Percentiles rank a stretch among this genome's conserved stretches.
Evolutionary conservation across 2,797 vertebrate species (phyloP).

Genomic region (Molossus alvarezi): DNA sequence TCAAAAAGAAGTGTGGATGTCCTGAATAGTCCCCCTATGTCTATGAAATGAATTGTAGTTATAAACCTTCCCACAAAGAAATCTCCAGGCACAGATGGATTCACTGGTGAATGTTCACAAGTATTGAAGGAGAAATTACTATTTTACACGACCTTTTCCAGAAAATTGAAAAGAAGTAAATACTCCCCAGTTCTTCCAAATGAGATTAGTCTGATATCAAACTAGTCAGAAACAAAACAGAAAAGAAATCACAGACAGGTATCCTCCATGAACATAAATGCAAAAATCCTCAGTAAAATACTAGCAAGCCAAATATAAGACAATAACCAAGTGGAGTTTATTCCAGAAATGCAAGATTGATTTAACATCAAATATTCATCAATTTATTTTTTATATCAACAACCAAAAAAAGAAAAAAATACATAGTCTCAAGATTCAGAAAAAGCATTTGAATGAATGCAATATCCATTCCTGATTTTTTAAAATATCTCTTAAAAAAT

Average conservation of each 20-base stretch:
- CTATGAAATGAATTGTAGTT: background rate
- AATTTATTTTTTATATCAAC: background rate
- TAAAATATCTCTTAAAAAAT: slow-evolving; percentile 32
- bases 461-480: background rate
- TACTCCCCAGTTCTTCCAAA: background rate
- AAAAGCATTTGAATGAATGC: background rate
- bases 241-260: background rate
- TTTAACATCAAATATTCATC: slow-evolving; percentile 28
- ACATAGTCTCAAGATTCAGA: background rate
- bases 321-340: background rate
- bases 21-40: background rate
- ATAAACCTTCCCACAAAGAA: background rate
- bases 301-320: background rate
- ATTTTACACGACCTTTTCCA: background rate
- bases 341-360: background rate
- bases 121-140: background rate
- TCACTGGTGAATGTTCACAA: background rate
- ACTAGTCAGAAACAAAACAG: background rate
- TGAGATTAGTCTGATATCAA: background rate
- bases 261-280: background rate
- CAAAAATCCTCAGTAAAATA: slow-evolving; percentile 45
- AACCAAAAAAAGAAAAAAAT: background rate
- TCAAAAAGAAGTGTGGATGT: background rate
- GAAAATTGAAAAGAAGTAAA: background rate
- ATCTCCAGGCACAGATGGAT: background rate